Evolutionary conservation across 1,140 invertebrate species (phyloP).

Genomic region (Bombus haemorrhoidalis): DNA sequence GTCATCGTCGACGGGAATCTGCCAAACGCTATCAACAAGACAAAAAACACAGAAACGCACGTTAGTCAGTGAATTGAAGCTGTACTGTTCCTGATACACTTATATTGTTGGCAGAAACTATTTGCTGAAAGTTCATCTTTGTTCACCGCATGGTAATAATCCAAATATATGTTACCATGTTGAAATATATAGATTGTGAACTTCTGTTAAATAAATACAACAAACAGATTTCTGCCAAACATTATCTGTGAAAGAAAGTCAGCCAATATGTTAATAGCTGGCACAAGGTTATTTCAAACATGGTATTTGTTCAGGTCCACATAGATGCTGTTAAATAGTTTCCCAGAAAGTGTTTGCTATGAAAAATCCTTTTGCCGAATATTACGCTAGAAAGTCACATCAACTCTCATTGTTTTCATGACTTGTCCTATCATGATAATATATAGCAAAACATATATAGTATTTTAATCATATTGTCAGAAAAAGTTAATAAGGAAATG

Average conservation of each 20-base stretch:
- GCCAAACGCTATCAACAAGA: slow-evolving; percentile 89
- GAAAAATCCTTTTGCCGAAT: slow-evolving; percentile 34
- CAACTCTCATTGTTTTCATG: slow-evolving; percentile 48
- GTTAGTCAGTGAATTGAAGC: slow-evolving; percentile 72
- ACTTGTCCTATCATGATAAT: background rate
- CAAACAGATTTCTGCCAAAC: slow-evolving; percentile 70
- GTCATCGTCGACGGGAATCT: slow-evolving; percentile 92
- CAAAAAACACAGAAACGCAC: slow-evolving; percentile 81
- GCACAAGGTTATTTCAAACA: slow-evolving; percentile 64
- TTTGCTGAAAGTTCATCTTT: slow-evolving; percentile 11
- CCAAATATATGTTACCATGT: background rate
- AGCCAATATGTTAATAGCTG: slow-evolving; percentile 73
- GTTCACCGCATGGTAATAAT: background rate
- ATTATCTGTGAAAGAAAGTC: slow-evolving; percentile 73
- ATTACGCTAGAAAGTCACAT: slow-evolving; percentile 60
- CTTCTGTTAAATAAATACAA: slow-evolving; percentile 1
- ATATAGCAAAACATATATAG: background rate
- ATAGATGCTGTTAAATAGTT: slow-evolving; percentile 70
- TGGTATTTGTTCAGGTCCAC: slow-evolving; percentile 69
- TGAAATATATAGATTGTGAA: background rate
- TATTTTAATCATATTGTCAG: background rate
- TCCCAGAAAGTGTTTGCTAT: slow-evolving; percentile 60
- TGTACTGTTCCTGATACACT: slow-evolving; percentile 69
- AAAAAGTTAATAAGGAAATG: slow-evolving; percentile 13
- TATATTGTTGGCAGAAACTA: slow-evolving; percentile 43